phyloP scores from a whole-genome alignment of 2,888 invertebrate species.

The Torymus tubicola region DNA sequence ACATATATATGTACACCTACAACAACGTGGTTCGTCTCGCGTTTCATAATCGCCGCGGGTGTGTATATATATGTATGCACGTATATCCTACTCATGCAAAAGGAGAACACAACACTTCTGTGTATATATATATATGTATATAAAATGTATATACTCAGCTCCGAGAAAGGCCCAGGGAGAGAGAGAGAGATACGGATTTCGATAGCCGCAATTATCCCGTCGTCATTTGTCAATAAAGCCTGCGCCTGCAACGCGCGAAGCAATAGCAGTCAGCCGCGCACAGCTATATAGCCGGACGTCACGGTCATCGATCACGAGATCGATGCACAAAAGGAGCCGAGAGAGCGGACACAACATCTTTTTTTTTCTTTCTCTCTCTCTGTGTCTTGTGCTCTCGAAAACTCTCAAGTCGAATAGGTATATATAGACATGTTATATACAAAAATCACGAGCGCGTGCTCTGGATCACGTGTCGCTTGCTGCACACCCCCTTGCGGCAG shows the following conservation, averaged over 20 bases:
- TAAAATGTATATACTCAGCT: neutral
- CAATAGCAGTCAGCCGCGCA: too few relatives aligned
- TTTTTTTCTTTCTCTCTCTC: too few relatives aligned
- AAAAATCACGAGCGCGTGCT: too few relatives aligned
- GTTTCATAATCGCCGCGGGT: slow-evolving; percentile 12
- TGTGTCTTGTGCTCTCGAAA: too few relatives aligned
- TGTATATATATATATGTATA: neutral
- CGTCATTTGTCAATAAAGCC: slow-evolving; percentile 47
- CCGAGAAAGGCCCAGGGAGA: neutral
- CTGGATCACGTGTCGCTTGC: too few relatives aligned
- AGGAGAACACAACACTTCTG: neutral
- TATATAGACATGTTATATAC: too few relatives aligned
- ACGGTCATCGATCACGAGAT: slow-evolving; percentile 47
- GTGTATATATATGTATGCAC: neutral
- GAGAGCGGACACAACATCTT: too few relatives aligned
- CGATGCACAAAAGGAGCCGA: slow-evolving; percentile 8
- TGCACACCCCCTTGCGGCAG: too few relatives aligned
- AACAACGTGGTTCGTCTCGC: neutral
- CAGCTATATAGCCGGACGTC: slow-evolving; percentile 3
- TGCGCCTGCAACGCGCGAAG: neutral
- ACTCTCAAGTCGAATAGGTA: too few relatives aligned
- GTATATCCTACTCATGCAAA: slow-evolving; percentile 6
- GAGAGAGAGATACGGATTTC: slow-evolving; percentile 9
- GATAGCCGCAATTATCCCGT: slow-evolving; percentile 43
- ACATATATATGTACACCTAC: neutral